Evolutionary conservation across 2,888 invertebrate genomes (phyloP).

Genomic region (Monopis laevigella): DNA sequence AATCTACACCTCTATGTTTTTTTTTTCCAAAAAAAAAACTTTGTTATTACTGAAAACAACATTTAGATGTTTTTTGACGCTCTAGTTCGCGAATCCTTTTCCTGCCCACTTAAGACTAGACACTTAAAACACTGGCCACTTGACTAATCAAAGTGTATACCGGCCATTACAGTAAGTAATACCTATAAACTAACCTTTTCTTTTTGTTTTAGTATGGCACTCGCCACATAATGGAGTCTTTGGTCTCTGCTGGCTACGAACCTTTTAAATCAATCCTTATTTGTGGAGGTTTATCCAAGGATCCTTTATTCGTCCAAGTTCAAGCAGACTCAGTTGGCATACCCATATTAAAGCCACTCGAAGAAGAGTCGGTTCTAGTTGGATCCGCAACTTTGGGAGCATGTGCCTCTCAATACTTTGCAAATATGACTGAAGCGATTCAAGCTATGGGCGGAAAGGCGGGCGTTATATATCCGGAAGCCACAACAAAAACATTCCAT

Average conservation of each 20-base stretch:
- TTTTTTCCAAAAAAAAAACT: too few species aligned
- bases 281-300: conserved; percentile 92
- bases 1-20: too few species aligned
- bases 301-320: conserved; percentile 83
- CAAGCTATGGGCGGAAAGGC: conserved; percentile 81
- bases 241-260: conserved; percentile 72
- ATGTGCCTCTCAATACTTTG: conserved; percentile 77
- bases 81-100: too few species aligned
- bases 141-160: too few species aligned
- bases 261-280: conserved; percentile 77
- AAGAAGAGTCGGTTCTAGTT: conserved; percentile 86
- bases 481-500: conserved; percentile 73
- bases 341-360: conserved; percentile 81
- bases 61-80: too few species aligned
- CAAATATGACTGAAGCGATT: conserved; percentile 67
- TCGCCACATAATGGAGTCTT: conserved; percentile 82
- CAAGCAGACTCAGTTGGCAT: conserved; percentile 88
- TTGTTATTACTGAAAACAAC: too few species aligned
- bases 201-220: conserved; percentile 84
- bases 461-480: conserved; percentile 70
- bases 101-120: too few species aligned
- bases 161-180: too few species aligned
- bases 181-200: too few species aligned
- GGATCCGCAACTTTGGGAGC: conserved; percentile 91
- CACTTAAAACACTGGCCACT: too few species aligned